Evolutionary conservation across 2,888 invertebrate species (phyloP), one percentile per base, ranked within the genome.

Genomic region (Latrodectus elegans): DNA sequence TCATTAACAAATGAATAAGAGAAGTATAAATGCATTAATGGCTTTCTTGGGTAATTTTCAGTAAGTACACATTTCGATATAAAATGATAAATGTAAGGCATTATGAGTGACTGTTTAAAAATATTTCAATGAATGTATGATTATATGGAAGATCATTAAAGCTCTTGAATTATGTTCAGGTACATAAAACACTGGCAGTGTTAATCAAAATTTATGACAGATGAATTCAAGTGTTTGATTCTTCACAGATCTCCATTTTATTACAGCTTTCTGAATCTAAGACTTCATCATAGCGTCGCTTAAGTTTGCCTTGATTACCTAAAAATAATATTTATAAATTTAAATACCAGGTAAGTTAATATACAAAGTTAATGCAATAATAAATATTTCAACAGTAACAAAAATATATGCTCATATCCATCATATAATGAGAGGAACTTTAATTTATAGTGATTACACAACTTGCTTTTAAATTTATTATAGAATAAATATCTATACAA

Each of bases 241-340:
- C 74, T 74, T 84, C 78, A 68, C 79, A 70, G 6, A 84, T 64
- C 14, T 85, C 80, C 75, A 85, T 80, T 49, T 55, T 51, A 64
- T 75, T 71, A 38, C 12, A 75, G 53, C 55, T 60, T 60, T 60
- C 60, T 11, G 60, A 60, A 0, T 60, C 60, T 60, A 60, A 15
- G 60, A 10, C 60, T n/a, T 60, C 60, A 60, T 60, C 60, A 60
- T 10, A 60, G 12, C 60, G 12, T 10, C 60, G 2, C n/a, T 60
- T 60, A 15, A 70, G n/a, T 38, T 14, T 11, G 6, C 49, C 49
- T 38, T 70, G 38, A 14, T 38, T n/a, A 70, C 14, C 26, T 70
- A 26, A 70, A 14, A 70, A 26, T 9, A 70, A 70, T 12, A 70
- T 70, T 38, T 17, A 17, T 22, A 70, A 70, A 26, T 15, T 26